Percentiles rank a stretch among this genome's conserved stretches.
These are phyloP conservation scores for Reticulitermes lucifugus DNA, from an alignment of 2,888 invertebrate species.

Conservation along the genomic window DNA sequence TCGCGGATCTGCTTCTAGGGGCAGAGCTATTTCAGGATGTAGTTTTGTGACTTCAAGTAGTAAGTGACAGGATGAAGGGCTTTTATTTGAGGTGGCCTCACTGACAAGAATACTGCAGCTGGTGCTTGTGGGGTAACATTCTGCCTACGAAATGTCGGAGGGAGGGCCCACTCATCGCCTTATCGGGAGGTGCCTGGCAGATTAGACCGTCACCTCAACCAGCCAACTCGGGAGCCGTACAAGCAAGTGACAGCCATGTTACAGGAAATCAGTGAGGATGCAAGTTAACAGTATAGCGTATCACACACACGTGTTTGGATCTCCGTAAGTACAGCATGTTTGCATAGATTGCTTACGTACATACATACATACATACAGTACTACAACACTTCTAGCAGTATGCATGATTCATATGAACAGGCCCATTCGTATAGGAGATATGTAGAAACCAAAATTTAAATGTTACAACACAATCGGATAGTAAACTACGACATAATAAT, in stretches of 20 bases:
- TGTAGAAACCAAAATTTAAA: no score
- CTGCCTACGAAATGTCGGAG: conserved; percentile 8
- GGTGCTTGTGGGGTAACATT: background rate
- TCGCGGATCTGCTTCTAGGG: background rate
- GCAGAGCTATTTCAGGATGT: background rate
- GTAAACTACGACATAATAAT: no score
- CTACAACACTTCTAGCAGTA: no score
- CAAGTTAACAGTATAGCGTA: no score
- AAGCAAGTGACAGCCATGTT: background rate
- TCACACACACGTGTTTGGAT: no score
- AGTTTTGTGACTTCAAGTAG: background rate
- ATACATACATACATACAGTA: no score
- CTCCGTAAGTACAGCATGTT: no score
- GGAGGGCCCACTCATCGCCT: background rate
- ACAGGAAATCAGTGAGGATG: no score
- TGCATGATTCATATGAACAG: no score
- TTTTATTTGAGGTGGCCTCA: conserved; percentile 24
- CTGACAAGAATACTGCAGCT: conserved; percentile 9
- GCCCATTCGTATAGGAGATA: no score
- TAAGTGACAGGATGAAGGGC: background rate
- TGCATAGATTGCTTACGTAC: no score
- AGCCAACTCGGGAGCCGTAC: conserved; percentile 1
- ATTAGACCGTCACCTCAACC: conserved; percentile 2
- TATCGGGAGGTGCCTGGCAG: conserved; percentile 16
- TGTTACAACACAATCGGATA: no score